Evolutionary conservation across 2,113 vertebrate genomes (phyloP), one percentile per base, ranked within the genome.

Genomic region (Ariopsis seemanni): DNA sequence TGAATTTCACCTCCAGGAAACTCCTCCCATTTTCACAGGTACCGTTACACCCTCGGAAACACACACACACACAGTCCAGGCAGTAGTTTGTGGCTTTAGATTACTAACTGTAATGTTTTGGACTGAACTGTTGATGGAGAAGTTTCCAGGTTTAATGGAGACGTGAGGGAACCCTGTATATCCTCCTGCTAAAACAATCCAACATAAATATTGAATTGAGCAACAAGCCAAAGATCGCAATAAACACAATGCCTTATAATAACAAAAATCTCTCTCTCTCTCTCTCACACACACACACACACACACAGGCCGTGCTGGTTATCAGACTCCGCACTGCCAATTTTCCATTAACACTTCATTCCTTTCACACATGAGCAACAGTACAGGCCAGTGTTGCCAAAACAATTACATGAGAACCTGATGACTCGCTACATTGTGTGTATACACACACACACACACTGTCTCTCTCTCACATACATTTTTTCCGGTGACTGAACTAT

Each of bases 401-500:
- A 90, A 89, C 82, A 89, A 74, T 74, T 79, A 85, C 69, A 58
- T 55, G 53, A 75, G 69, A 89, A 82, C 34, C 86, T 77, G 83
- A 87, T 77, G 83, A 88, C 86, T 86, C 25, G 84, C 80, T 88
- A 62, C 63, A 63, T 63, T 75, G 82, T 55, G 72, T n/a, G 7
- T 50, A 14, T 14, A 78, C 71, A 65, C 20, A 57, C 52, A 78
- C 42, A 85, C 83, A 11, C 69, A 83, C 71, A 57, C 34, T 2
- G 3, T 42, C 3, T 42, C 42, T 42, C 42, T 42, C 42, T 42
- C 42, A 42, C 42, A 42, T 42, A 42, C 42, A 77, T 87, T 91
- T 75, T 91, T 89, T 90, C 91, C 92, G 88, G 88, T 91, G 91
- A 89, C 87, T 93, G 84, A 90, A 77, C 34, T 62, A 69, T 89